These are phyloP conservation scores for Lordiphosa collinella DNA, from an alignment of 1,140 invertebrate genomes.

Conservation along the genomic window DNA sequence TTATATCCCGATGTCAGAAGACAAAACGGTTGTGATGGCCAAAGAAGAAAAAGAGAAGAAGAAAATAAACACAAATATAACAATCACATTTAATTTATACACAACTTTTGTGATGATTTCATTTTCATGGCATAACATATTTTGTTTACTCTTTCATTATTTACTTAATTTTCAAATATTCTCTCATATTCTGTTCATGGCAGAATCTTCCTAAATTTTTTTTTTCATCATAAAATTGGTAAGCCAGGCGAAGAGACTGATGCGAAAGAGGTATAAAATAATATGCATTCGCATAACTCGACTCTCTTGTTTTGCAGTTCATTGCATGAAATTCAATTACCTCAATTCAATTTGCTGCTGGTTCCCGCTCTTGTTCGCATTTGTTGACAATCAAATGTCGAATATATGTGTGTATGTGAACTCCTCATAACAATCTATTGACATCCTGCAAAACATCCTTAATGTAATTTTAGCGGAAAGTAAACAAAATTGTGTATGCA, in stretches of 20 bases:
- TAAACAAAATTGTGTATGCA: conserved; percentile 77
- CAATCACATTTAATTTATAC: too few relatives aligned
- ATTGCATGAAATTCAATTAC: conserved; percentile 65
- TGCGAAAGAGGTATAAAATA: conserved; percentile 11
- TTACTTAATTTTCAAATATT: too few relatives aligned
- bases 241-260: neutral
- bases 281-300: conserved; percentile 47
- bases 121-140: too few relatives aligned
- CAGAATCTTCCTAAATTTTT: too few relatives aligned
- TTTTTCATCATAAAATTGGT: too few relatives aligned
- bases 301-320: conserved; percentile 57
- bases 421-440: conserved; percentile 73
- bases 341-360: conserved; percentile 45
- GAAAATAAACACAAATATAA: too few relatives aligned
- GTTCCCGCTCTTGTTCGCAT: conserved; percentile 11
- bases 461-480: conserved; percentile 77
- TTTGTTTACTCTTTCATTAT: too few relatives aligned
- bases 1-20: too few relatives aligned
- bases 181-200: too few relatives aligned
- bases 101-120: too few relatives aligned
- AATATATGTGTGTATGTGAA: conserved; percentile 34
- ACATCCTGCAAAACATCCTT: conserved; percentile 78
- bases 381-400: conserved; percentile 38
- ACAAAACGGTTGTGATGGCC: too few relatives aligned
- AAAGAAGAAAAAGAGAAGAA: too few relatives aligned